Conservation (phyloP, 2,113 vertebrate genomes). For the Phoxinus phoxinus region DNA sequence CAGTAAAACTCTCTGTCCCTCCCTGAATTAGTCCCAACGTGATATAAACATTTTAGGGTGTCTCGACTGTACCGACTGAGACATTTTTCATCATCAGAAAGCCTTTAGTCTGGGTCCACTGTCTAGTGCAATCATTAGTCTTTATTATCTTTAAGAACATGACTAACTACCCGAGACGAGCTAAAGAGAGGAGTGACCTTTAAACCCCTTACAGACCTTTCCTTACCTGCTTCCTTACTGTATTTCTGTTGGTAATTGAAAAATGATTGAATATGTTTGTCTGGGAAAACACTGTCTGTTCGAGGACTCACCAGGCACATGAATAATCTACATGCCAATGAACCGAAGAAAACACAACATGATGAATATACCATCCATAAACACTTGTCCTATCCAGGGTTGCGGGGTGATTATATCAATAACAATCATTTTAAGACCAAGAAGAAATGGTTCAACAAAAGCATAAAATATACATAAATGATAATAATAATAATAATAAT, state of each 20-base stretch:
- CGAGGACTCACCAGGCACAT: background rate
- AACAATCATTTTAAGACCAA: background rate
- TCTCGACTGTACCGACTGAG: background rate
- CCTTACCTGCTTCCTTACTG: conserved; percentile 24
- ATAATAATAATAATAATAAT: background rate
- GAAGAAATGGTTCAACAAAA: background rate
- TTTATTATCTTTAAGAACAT: conserved; percentile 38
- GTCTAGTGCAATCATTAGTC: conserved; percentile 24
- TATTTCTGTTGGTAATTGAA: background rate
- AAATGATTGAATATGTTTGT: background rate
- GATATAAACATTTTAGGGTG: background rate
- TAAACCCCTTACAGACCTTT: conserved; percentile 1
- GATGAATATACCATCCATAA: background rate
- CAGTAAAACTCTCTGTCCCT: background rate
- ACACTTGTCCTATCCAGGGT: background rate
- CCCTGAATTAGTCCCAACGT: background rate
- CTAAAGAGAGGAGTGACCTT: conserved; percentile 38
- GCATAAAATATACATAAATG: background rate
- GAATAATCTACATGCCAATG: conserved; percentile 21
- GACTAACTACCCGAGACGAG: conserved; percentile 34
- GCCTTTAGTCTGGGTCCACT: conserved; percentile 8
- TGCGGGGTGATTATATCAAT: background rate
- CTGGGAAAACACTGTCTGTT: background rate
- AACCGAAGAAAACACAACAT: background rate
- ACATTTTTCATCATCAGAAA: conserved; percentile 17